Evolutionary conservation across 2,113 vertebrate species (phyloP).

Genomic region (Corydoras sp.): DNA sequence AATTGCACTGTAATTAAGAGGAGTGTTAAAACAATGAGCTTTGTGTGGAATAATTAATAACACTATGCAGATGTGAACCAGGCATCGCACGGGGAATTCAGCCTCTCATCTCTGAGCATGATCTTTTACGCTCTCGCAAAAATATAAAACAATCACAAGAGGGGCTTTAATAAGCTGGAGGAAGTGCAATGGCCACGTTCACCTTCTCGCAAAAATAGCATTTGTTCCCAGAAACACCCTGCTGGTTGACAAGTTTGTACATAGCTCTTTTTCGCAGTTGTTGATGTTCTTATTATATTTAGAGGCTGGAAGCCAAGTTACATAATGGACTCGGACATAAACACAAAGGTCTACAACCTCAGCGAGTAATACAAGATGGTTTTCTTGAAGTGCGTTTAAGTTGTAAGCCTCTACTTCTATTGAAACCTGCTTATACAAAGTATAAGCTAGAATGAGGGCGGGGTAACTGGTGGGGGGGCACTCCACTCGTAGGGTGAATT

Average conservation of each 20-base stretch:
- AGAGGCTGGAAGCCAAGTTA: too few relatives aligned
- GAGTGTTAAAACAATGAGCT: background rate
- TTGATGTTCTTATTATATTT: too few relatives aligned
- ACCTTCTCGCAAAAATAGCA: background rate
- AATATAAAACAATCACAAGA: background rate
- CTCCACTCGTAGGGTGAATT: too few relatives aligned
- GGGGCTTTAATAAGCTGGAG: slow-evolving; percentile 3
- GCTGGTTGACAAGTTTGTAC: background rate
- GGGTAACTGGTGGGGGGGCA: too few relatives aligned
- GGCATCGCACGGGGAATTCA: background rate
- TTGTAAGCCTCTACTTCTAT: too few relatives aligned
- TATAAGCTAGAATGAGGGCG: too few relatives aligned
- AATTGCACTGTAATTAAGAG: background rate
- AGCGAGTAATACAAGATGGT: too few relatives aligned
- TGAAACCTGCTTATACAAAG: too few relatives aligned
- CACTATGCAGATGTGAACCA: slow-evolving; percentile 4
- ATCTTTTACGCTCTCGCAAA: background rate
- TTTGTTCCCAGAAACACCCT: background rate
- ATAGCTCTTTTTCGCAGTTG: background rate
- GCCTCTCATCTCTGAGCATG: background rate
- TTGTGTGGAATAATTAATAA: background rate
- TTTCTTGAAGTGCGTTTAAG: too few relatives aligned
- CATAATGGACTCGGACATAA: too few relatives aligned
- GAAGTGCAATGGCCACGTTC: background rate
- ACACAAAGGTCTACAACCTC: too few relatives aligned